phyloP scores from a whole-genome alignment of 1,140 invertebrate genomes.

The Diabrotica virgifera region DNA sequence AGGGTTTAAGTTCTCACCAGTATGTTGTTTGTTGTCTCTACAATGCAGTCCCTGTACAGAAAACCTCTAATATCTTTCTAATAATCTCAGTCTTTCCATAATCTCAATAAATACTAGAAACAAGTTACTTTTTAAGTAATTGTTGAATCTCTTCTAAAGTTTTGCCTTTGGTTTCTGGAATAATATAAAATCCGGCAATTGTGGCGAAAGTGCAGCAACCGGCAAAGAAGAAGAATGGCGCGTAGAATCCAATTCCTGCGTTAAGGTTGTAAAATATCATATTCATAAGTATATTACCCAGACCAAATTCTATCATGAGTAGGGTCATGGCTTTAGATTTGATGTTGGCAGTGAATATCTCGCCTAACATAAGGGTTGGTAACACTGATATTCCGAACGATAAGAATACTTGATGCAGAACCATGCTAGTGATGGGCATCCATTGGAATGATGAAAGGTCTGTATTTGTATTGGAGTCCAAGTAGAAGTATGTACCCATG shows the following conservation, averaged over 20 bases:
- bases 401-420: constrained; percentile 35
- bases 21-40: too few relatives aligned
- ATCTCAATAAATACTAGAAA: too few relatives aligned
- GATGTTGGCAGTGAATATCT: constrained; percentile 43
- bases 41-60: too few relatives aligned
- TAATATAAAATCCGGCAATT: constrained; percentile 72
- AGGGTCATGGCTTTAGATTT: constrained; percentile 37
- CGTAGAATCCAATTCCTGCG: constrained; percentile 60
- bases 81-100: too few relatives aligned
- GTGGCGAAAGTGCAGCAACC: constrained; percentile 69
- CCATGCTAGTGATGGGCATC: constrained; percentile 37
- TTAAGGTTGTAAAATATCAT: constrained; percentile 45
- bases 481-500: not conserved
- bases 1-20: too few relatives aligned
- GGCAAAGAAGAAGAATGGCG: constrained; percentile 79
- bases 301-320: constrained; percentile 29
- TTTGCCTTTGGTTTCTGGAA: constrained; percentile 88
- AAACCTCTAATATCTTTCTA: too few relatives aligned
- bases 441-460: constrained; percentile 38
- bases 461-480: not conserved
- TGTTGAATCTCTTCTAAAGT: constrained; percentile 86
- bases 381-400: constrained; percentile 40
- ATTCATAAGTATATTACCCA: constrained; percentile 44
- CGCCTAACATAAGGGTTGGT: constrained; percentile 40
- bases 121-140: constrained; percentile 54